Base-by-base conservation (phyloP, 2,888 invertebrate genomes). In the Spilarctia lutea region DNA sequence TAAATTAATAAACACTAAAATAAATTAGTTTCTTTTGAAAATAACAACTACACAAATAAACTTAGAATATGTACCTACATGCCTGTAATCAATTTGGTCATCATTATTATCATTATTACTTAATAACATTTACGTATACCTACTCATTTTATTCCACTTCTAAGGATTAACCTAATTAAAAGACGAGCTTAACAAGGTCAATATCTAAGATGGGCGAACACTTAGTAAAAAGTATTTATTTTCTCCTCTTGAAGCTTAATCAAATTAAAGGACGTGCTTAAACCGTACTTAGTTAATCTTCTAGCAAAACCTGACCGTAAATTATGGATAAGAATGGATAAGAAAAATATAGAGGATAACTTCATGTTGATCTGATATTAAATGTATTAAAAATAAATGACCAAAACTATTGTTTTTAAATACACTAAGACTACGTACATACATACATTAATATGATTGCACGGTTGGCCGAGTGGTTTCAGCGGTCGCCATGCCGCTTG, bases 161-260 rank as follows among this genome's bases (percentile, higher is more conserved):
- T 56, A 10, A 52, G n/a, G n/a, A n/a, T 56, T n/a, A 56, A 56
- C 56, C 56, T 10, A 56, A 56, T 56, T 56, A 56, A 56, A 56
- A 56, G n/a, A 56, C n/a, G 56, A 56, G 10, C 56, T 56, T 56
- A 56, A n/a, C 24, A 56, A n/a, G 56, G n/a, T n/a, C n/a, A 56
- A 56, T 56, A 56, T 56, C 56, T 56, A n/a, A 56, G 56, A 56
- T n/a, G n/a, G 56, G 0, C 56, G 56, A 56, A n/a, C 16, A 27
- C 27, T 60, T 30, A 30, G 60, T 60, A 60, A 60, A 60, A 60
- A 27, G 60, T 27, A 56, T 56, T 56, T 56, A 56, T 56, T 56
- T 56, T 56, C 56, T n/a, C 24, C 56, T 56, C 56, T 56, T 56
- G 56, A 56, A 56, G n/a, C 56, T 56, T 56, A n/a, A 56, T 27